Base-by-base conservation (phyloP, 2,888 invertebrate species). In the Rotaria magnacalcarata region DNA sequence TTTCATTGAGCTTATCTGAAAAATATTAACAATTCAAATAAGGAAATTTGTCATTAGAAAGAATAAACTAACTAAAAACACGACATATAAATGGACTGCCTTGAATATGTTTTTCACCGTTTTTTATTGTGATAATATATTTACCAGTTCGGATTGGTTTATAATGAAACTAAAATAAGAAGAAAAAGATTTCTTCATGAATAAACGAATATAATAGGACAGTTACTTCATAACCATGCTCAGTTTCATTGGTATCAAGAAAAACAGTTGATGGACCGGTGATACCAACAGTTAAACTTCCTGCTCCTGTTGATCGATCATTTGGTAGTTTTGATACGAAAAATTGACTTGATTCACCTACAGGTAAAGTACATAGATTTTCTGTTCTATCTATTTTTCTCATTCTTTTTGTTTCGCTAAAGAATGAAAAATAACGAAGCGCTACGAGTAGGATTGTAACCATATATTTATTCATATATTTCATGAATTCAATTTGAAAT, bases 401-500 rank as follows among this genome's bases (percentile, higher is more conserved):
- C 27, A 27, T 60, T 43, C 21, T 75, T 43, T 11, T 67, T 27
- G 0, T 10, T 11, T 34, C 3, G 41, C 24, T 34, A 34, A 34
- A 34, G 34, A 34, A 34, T 34, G 34, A 34, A 2, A 34, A 34
- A 34, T 34, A 34, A 34, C 2, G 24, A 67, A 86, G 86, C 89
- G 89, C 89, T 89, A 89, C 90, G 89, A 92, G 92, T 92, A 93
- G 93, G 93, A 93, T 93, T 93, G 93, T 93, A 93, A 93, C 93
- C 93, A 1, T 50, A 14, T 50, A 50, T 8, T 50, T 11, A 50
- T 50, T 8, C 50, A 50, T 8, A 50, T 50, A 50, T 50, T 50
- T 50, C 50, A 50, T 50, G 10, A 50, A 34, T 2, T 34, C 34
- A 34, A 34, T 34, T 34, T 34, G 34, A 34, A 34, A 34, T 34